A percentile compares a stretch with the other conserved stretches of the same genome.
Conservation (phyloP, 2,888 invertebrate species). For the Microdon myrmicae region DNA sequence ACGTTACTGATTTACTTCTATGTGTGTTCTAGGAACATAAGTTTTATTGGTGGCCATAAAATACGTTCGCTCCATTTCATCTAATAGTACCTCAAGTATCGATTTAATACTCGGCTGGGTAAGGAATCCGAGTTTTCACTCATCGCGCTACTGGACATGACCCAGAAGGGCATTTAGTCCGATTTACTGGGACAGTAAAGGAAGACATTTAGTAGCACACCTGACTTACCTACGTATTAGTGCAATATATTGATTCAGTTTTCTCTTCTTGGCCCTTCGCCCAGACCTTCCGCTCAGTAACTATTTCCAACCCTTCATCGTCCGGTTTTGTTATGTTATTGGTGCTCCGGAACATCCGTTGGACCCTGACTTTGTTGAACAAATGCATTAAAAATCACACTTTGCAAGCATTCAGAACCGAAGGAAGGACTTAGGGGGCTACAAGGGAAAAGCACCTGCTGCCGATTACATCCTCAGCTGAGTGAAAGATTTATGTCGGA, state of each 20-base stretch:
- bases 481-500: conserved; percentile 44
- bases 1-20: no score
- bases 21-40: conserved; percentile 11
- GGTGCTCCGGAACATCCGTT: no score
- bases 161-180: not conserved
- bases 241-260: conserved; percentile 5
- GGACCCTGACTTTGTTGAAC: conserved; percentile 39
- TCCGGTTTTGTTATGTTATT: no score
- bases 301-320: no score
- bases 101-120: conserved; percentile 4
- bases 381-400: conserved; percentile 49
- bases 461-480: conserved; percentile 9
- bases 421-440: not conserved
- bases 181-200: conserved; percentile 22
- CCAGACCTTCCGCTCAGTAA: no score
- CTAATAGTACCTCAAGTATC: conserved; percentile 29
- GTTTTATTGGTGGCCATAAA: conserved; percentile 40
- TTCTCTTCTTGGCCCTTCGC: no score
- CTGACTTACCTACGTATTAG: conserved; percentile 28
- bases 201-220: conserved; percentile 41
- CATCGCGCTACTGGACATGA: conserved; percentile 8
- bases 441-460: no score
- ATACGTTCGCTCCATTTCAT: conserved; percentile 35
- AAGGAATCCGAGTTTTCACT: not conserved
- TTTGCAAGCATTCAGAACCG: conserved; percentile 9